Evolutionary conservation across 2,888 invertebrate species (phyloP), one percentile per base, ranked within the genome.

Genomic region (Scaptomyza reducta): DNA sequence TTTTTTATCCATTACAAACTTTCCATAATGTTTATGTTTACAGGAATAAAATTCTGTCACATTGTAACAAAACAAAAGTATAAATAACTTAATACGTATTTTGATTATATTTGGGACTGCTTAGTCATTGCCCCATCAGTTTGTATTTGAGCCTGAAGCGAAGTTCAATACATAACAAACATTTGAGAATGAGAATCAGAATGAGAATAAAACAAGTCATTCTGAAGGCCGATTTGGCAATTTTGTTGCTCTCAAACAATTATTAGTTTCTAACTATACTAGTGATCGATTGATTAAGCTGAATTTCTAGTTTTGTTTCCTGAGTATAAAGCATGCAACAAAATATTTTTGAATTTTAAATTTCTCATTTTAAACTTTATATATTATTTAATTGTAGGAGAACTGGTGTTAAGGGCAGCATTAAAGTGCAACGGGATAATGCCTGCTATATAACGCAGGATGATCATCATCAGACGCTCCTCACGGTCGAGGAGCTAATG

Each of bases 401-500:
- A 31, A 93, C 93, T 25, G 94, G 94, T 38, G 94, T 96, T 0
- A 92, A 93, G 14, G 96, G 96, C 1, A 93, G 93, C 44, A 93
- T 96, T 18, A 91, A 94, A 72, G 94, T 95, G n/a, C 95, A 95
- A 81, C 92, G 96, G 27, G 94, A 96, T 85, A 93, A 95, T 88
- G 96, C 96, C 6, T 96, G 96, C 87, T 97, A 96, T 92, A 96
- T 97, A 80, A 96, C 96, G 74, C 97, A 97, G 89, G 95, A 95
- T 70, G 95, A 96, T 86, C 92, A 94, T 22, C 93, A 96, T 22
- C 94, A 96, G 83, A 95, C 95, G 0, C 92, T 96, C 73, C 93
- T 97, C 7, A 94, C 95, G 1, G 95, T 96, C 0, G 91, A 93
- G 55, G 97, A 97, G 90, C 93, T 96, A 11, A 96, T 97, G 95